Percentiles rank a stretch among this genome's conserved stretches.
These are phyloP conservation scores for Struthio camelus DNA, from an alignment of 2,113 vertebrate genomes.

Conservation along the genomic window DNA sequence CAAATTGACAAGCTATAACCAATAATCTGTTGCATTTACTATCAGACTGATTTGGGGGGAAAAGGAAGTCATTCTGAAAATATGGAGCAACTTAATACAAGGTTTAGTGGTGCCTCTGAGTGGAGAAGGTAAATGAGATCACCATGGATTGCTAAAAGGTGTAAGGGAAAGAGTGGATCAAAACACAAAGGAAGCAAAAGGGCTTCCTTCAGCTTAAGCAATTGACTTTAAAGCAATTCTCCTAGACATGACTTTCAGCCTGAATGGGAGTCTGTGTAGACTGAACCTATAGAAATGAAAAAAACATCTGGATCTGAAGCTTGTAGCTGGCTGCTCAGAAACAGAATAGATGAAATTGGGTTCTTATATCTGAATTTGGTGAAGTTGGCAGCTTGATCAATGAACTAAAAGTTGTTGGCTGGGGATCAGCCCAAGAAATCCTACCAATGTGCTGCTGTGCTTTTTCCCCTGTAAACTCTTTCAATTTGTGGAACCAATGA, in stretches of 20 bases:
- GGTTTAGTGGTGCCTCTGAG: not conserved
- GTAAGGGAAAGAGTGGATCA: not conserved
- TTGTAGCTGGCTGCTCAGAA: not conserved
- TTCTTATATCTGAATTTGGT: not conserved
- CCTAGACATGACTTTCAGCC: not conserved
- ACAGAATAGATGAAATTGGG: not conserved
- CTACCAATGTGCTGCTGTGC: not conserved
- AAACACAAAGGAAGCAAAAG: not conserved
- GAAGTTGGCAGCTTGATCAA: not conserved
- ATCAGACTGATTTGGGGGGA: not conserved
- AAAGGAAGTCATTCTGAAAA: not conserved
- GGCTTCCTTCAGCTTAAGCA: not conserved
- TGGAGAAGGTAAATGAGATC: not conserved
- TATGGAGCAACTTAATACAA: not conserved
- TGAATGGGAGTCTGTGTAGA: accelerated
- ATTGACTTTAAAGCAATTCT: not conserved
- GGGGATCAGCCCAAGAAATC: not conserved
- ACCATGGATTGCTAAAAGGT: not conserved
- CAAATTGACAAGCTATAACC: not conserved
- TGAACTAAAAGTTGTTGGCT: not conserved
- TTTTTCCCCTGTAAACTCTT: not conserved
- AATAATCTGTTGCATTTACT: not conserved
- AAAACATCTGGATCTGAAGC: not conserved
- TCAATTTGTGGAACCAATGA: conserved; percentile 27
- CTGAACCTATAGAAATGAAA: not conserved